Base-by-base conservation (phyloP, 2,113 vertebrate genomes). In the Azemiops feae region DNA sequence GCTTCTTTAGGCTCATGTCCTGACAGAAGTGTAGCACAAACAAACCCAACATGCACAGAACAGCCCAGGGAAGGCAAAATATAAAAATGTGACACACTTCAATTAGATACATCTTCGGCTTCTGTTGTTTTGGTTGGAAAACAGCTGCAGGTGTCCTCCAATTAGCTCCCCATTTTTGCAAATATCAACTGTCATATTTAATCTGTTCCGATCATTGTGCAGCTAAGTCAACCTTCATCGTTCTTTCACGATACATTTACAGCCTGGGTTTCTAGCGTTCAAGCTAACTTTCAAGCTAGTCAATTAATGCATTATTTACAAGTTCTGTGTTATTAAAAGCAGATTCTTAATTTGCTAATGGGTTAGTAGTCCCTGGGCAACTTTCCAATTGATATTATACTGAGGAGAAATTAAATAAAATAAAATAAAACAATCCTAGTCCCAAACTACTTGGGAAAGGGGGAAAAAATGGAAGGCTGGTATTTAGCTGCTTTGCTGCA, bases 251-350 rank as follows among this genome's bases (percentile, higher is more conserved):
- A 98, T 95, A 94, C 97, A 98, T 98, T 98, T 98, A 97, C 97
- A 97, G 96, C 96, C 96, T 96, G 96, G 98, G 97, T 98, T 98
- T 97, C 97, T 92, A 98, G 97, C 98, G 97, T 98, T 98, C 97
- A 97, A 98, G 97, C 98, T 98, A 98, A 98, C 98, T 98, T 99
- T 99, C 98, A 98, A 97, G 97, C 98, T 98, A 98, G 98, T 97
- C 98, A 98, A 98, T 98, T 98, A 98, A 99, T 99, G 98, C 98
- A 99, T 99, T 99, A 99, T 99, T 99, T 99, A 99, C 98, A 99
- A 99, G 99, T 98, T 98, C 97, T 98, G 98, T 98, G 98, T 98
- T 99, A 99, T 99, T 99, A 98, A 99, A 99, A 99, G 98, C 98
- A 98, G 98, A 98, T 98, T 98, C 98, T 98, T 99, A 98, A 98